These are phyloP conservation scores for Anthopleura sola DNA, from an alignment of 64 coral and sea anemone genomes.

Conservation along the genomic window DNA sequence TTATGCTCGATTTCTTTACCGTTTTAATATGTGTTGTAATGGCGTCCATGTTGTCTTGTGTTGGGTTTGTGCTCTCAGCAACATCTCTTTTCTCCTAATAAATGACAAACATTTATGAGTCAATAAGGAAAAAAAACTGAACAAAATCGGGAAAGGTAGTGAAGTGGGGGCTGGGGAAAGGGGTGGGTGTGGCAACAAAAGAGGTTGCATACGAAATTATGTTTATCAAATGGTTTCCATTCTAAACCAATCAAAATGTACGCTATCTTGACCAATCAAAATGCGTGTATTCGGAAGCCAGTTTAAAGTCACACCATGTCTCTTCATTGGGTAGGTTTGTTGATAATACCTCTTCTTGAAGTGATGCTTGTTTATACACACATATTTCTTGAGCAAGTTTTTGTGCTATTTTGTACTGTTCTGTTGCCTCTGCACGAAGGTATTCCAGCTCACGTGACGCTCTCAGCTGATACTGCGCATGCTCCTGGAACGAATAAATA, in stretches of 20 bases:
- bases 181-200: too few relatives aligned
- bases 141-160: too few relatives aligned
- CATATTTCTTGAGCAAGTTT: conserved; percentile 6
- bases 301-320: neutral
- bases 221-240: too few relatives aligned
- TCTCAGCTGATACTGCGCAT: conserved; percentile 13
- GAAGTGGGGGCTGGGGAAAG: too few relatives aligned
- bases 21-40: conserved; percentile 31
- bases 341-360: neutral
- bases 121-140: too few relatives aligned
- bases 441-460: conserved; percentile 6
- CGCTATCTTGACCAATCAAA: too few relatives aligned
- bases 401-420: conserved; percentile 1
- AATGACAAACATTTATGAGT: neutral
- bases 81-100: neutral
- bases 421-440: conserved; percentile 7
- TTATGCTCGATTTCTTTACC: neutral
- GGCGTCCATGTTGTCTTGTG: conserved; percentile 29
- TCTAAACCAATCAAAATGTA: too few relatives aligned
- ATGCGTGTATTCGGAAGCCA: neutral
- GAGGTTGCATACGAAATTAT: too few relatives aligned
- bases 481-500: neutral
- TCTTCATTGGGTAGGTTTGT: too few relatives aligned
- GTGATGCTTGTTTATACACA: neutral
- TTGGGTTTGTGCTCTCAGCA: neutral